Evolutionary conservation across 2,113 vertebrate species (phyloP).

Genomic region (Aptenodytes patagonicus): DNA sequence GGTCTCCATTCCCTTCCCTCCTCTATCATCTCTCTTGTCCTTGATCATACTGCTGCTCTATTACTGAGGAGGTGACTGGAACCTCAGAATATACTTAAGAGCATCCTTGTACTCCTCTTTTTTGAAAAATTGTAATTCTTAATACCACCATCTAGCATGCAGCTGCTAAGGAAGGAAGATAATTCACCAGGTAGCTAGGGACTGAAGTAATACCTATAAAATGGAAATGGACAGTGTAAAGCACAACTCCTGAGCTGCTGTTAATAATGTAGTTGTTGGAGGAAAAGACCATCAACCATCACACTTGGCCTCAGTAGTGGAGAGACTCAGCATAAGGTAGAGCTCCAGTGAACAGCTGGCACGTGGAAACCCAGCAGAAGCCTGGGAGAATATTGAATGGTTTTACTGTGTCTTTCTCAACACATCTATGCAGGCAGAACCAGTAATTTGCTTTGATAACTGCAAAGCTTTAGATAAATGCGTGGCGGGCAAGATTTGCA

Average conservation of each 20-base stretch:
- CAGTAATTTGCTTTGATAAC: not conserved
- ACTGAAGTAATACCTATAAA: not conserved
- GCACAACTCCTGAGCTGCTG: not conserved
- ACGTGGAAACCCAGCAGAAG: not conserved
- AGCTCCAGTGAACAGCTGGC: not conserved
- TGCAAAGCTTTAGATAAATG: not conserved
- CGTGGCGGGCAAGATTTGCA: accelerated
- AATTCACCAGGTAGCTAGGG: not conserved
- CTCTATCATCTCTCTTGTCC: not conserved
- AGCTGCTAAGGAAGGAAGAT: not conserved
- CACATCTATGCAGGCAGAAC: not conserved
- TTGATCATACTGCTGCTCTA: not conserved
- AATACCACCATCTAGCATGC: too few species aligned
- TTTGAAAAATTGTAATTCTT: not conserved
- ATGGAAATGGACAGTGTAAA: not conserved
- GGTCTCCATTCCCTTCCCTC: not conserved
- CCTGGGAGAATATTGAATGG: not conserved
- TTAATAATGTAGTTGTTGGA: not conserved
- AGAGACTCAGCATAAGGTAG: not conserved
- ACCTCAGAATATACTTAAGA: not conserved
- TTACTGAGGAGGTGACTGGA: not conserved
- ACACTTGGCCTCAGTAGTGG: not conserved
- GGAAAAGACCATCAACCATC: not conserved
- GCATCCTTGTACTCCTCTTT: not conserved
- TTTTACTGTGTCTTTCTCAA: not conserved